Base-by-base conservation (phyloP, 2,888 invertebrate genomes). In the Limenitis arthemis region DNA sequence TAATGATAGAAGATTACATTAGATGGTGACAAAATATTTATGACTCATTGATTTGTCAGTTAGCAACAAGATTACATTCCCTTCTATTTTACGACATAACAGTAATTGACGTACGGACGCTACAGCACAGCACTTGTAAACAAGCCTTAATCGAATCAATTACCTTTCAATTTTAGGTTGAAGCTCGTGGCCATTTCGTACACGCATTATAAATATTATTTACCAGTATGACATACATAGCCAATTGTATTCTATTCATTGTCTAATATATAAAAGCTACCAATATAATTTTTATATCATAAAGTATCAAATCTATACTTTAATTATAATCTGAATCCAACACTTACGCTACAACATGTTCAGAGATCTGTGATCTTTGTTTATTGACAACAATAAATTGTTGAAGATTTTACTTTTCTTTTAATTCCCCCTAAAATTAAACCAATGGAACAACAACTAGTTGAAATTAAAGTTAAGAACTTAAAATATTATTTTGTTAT, bases 311-410 rank as follows among this genome's bases (percentile, higher is more conserved):
- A 20, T 20, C 20, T 20, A 20, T 20, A 20, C 20, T 20, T 20
- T 20, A 20, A 20, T 20, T 20, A 20, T 20, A 20, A 20, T 20
- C n/a, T n/a, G n/a, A n/a, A n/a, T n/a, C n/a, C n/a, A n/a, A n/a
- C n/a, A n/a, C n/a, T n/a, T n/a, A n/a, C n/a, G n/a, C n/a, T n/a
- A n/a, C n/a, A n/a, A n/a, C n/a, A n/a, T n/a, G 69, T 72, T 69
- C 71, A 68, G 71, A 78, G 82, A 75, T 81, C 77, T 78, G 75
- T 75, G 79, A 79, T 82, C 82, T 82, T 82, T 82, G 77, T 72
- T 66, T 70, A 68, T 73, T 73, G 70, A 75, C 74, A 76, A 70
- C 73, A 83, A 79, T 79, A 82, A 79, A 82, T 75, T 80, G 82
- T 83, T 82, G 72, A 80, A 70, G 62, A 69, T 71, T 65, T 49